Evolutionary conservation across 1,140 invertebrate species (phyloP), one percentile per base, ranked within the genome.

Genomic region (Anagrus nilaparvatae): DNA sequence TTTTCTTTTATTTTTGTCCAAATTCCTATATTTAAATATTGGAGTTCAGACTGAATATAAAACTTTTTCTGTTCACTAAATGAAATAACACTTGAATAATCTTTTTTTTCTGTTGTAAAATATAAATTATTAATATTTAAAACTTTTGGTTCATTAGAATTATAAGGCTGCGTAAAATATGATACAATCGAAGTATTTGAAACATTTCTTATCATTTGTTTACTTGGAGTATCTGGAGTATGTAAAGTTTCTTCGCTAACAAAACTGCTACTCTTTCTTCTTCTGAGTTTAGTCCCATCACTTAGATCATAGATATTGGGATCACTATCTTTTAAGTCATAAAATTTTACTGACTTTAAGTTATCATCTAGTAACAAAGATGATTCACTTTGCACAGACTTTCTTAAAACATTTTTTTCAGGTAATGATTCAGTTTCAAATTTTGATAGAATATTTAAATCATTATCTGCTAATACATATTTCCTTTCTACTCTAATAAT

Each of bases 21-120:
- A 1, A 91, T 78, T 46, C 86, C 86, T 1, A 92, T 64, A 63
- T 91, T 92, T 27, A 92, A 68, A 63, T 81, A 92, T 42, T 80
- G 54, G 75, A 76, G 50, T 63, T 82, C 58, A 60, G 77, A 70
- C 67, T 81, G 62, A 69, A 76, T 65, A 69, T 79, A 66, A 76
- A 92, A 74, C 38, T 70, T 74, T 47, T 79, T 81, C 40, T 81
- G 75, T 52, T 92, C 86, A 39, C 88, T 76, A 47, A 88, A 86
- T 0, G 71, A 61, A 23, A 87, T 78, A 10, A 85, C 46, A 24
- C 55, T 57, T 0, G 65, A 57, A 9, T 49, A 56, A 3, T 34
- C n/a, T 14, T 59, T 65, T 12, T 67, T 64, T 13, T 59, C 58
- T 1, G 60, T 65, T 62, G 58, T 75, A 34, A 40, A 56, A 54